phyloP scores from a whole-genome alignment of 2,888 invertebrate genomes.

The Crocallis elinguaria region DNA sequence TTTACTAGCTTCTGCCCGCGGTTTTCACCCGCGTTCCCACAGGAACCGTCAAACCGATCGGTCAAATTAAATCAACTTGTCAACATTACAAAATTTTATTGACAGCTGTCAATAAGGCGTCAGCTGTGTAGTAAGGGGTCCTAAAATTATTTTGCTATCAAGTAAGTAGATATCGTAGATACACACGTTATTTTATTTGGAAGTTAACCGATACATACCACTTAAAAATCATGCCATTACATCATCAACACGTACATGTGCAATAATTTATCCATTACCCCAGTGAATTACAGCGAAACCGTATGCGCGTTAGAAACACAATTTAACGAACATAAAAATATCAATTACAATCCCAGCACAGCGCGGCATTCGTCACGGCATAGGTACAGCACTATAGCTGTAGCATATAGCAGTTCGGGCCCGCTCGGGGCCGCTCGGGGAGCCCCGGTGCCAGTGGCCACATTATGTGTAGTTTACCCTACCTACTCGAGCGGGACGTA shows the following conservation, averaged over 20 bases:
- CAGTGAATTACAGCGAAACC: slow-evolving; percentile 34
- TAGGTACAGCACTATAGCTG: slow-evolving; percentile 24
- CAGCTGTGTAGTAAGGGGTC: no score
- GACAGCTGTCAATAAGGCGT: no score
- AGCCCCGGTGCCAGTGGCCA: slow-evolving; percentile 31
- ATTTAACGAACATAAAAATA: slow-evolving; percentile 72
- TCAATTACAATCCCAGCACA: slow-evolving; percentile 61
- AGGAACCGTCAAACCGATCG: no score
- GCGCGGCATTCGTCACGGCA: slow-evolving; percentile 29
- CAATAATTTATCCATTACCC: slow-evolving; percentile 32
- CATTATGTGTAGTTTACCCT: slow-evolving; percentile 39
- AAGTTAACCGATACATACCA: slow-evolving; percentile 7
- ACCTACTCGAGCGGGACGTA: slow-evolving; percentile 56
- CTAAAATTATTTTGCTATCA: no score
- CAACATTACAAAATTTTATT: no score
- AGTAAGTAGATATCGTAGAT: no score
- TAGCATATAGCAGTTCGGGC: background rate
- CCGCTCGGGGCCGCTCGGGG: slow-evolving; percentile 7
- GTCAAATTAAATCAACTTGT: no score
- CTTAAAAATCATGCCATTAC: slow-evolving; percentile 11
- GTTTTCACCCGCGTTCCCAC: no score
- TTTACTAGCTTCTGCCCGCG: no score
- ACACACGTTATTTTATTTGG: background rate
- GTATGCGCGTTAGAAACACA: slow-evolving; percentile 45
- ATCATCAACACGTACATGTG: slow-evolving; percentile 24